phyloP scores from a whole-genome alignment of 2,888 invertebrate species.

The Epinotia bilunana region DNA sequence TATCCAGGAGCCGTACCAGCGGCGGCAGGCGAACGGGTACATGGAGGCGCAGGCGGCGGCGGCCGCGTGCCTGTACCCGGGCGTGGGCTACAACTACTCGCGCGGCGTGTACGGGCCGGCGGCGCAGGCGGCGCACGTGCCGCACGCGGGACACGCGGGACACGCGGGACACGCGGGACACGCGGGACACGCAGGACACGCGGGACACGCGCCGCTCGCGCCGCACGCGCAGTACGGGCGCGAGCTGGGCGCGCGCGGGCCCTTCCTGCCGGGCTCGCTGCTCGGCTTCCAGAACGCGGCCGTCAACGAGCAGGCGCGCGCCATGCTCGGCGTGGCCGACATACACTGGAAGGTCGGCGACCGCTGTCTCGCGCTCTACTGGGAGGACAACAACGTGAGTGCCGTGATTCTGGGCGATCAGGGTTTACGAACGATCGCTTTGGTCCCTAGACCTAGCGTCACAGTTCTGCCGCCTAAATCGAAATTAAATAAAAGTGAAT shows the following conservation, averaged over 20 bases:
- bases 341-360: conserved; percentile 91
- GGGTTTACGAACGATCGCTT: too few species aligned
- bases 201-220: conserved; percentile 49
- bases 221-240: conserved; percentile 55
- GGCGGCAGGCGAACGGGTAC: conserved; percentile 66
- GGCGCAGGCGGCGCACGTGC: conserved; percentile 57
- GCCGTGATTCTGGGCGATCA: background rate
- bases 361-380: conserved; percentile 94
- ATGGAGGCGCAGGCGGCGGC: conserved; percentile 65
- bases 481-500: too few species aligned
- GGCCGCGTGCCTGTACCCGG: conserved; percentile 49
- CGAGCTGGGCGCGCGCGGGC: conserved; percentile 63
- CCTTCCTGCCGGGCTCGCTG: conserved; percentile 74
- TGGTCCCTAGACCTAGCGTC: too few species aligned
- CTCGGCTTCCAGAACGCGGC: conserved; percentile 81
- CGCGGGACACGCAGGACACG: background rate
- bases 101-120: conserved; percentile 41
- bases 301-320: conserved; percentile 81
- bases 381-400: conserved; percentile 94
- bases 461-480: too few species aligned
- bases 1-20: conserved; percentile 61
- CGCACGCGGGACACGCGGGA: conserved; percentile 31
- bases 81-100: conserved; percentile 37
- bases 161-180: too few species aligned
- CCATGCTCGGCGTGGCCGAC: conserved; percentile 81